Conservation (phyloP, 2,797 vertebrate genomes). For the Sebastes hubbsi region DNA sequence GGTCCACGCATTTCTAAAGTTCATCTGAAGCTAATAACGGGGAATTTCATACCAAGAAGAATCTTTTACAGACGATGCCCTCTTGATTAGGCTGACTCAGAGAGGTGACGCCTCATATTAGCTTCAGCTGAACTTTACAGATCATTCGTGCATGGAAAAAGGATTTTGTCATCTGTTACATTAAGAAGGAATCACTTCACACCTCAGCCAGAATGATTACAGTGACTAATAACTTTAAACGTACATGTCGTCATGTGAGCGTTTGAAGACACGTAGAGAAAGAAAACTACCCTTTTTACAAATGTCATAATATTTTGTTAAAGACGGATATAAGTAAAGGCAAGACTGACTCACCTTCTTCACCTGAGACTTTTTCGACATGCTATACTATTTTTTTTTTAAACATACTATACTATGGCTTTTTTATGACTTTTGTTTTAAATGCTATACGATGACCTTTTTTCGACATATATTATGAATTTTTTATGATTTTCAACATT, state of each 20-base stretch:
- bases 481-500: too few relatives aligned
- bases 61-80: neutral
- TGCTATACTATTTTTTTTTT: too few relatives aligned
- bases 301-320: too few relatives aligned
- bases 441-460: too few relatives aligned
- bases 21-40: conserved; percentile 5
- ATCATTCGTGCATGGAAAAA: neutral
- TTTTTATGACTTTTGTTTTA: too few relatives aligned
- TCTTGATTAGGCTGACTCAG: neutral
- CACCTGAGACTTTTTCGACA: too few relatives aligned
- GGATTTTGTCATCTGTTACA: neutral
- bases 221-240: neutral
- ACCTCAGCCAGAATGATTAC: neutral
- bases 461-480: too few relatives aligned
- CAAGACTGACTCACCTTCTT: neutral
- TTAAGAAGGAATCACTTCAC: neutral
- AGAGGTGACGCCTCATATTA: neutral
- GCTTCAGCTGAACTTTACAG: neutral
- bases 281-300: neutral
- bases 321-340: too few relatives aligned
- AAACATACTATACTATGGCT: too few relatives aligned
- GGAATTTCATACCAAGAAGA: neutral
- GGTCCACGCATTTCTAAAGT: neutral
- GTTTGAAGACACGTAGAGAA: too few relatives aligned
- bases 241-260: neutral